Conservation (phyloP, 2,888 invertebrate species). For the Drosophila paranaensis region DNA sequence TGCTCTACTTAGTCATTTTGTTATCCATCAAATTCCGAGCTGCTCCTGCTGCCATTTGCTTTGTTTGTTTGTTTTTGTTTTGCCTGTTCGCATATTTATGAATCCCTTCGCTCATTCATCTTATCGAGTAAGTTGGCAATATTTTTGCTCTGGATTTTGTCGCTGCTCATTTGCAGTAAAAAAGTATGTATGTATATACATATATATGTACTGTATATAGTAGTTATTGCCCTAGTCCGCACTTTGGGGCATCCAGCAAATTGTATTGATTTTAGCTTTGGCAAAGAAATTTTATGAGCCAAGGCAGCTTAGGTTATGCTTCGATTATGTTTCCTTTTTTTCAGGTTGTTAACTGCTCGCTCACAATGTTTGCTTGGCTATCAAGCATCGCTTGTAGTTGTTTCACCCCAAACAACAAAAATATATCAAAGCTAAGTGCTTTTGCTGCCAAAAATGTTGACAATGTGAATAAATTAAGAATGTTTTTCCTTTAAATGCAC, state of each 20-base stretch:
- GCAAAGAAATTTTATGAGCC: conserved; percentile 38
- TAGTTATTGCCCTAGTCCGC: conserved; percentile 12
- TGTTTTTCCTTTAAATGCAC: conserved; percentile 11
- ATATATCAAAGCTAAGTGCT: conserved; percentile 30
- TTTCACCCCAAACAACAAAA: conserved; percentile 12
- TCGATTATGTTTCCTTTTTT: conserved; percentile 16
- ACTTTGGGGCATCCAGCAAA: conserved; percentile 28
- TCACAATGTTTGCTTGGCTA: conserved; percentile 13
- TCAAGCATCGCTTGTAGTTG: conserved; percentile 12
- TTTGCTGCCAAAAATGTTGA: conserved; percentile 24
- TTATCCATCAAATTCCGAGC: conserved; percentile 5
- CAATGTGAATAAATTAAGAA: conserved; percentile 23
- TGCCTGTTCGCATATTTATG: conserved; percentile 62
- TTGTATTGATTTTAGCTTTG: conserved; percentile 58
- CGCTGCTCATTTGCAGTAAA: conserved; percentile 74
- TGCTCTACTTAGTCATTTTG: conserved; percentile 28
- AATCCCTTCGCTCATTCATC: conserved; percentile 54
- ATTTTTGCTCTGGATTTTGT: conserved; percentile 27
- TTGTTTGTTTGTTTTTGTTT: conserved; percentile 34
- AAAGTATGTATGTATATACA: conserved; percentile 23
- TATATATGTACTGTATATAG: conserved; percentile 12
- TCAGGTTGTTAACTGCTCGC: conserved; percentile 42
- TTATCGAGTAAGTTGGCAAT: conserved; percentile 58
- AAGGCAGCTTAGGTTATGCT: conserved; percentile 28
- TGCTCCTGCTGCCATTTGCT: not conserved